Evolutionary conservation across 2,888 invertebrate species (phyloP), one percentile per base, ranked within the genome.

Genomic region (Amphipyra tragopoginis): DNA sequence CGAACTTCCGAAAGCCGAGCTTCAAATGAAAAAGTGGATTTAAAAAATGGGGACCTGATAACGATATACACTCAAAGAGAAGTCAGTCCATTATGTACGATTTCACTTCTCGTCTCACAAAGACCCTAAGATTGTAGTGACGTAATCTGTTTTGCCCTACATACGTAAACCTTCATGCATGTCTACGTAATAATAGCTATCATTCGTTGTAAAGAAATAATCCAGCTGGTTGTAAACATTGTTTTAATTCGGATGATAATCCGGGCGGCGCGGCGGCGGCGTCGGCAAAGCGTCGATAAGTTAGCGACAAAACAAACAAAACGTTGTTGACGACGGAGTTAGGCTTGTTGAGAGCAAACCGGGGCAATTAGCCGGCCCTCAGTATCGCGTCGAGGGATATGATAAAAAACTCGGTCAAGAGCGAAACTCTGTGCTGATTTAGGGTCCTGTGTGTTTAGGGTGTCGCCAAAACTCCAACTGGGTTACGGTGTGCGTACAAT

Each of bases 251-350:
- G 45, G 58, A 64, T 65, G 45, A 72, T 70, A 66, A 75, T 68
- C 50, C 34, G 13, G 26, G 47, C 49, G 34, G 57, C 67, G 57
- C 43, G 54, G 54, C 54, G 51, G 36, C 67, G 60, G 59, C 67
- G 59, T 63, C 66, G 55, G 21, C 60, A 65, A 61, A 68, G 63
- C 54, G 72, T 68, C 62, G 72, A 79, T 84, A 84, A 84, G 81
- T 83, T 82, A 69, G 75, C 64, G 65, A 59, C 71, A 84, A 82
- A 79, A 79, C 81, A 86, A 86, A 86, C 81, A 84, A 77, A 79
- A 79, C 73, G 65, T 61, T 70, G 75, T 69, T 74, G 77, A 75
- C 77, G 79, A 72, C 75, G 59, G 79, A 82, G 81, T 83, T 81
- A 62, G 70, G 74, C 76, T 81, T 81, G 77, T 79, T 66, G 71